Conservation (phyloP, 2,113 vertebrate genomes). For the Eonycteris spelaea region DNA sequence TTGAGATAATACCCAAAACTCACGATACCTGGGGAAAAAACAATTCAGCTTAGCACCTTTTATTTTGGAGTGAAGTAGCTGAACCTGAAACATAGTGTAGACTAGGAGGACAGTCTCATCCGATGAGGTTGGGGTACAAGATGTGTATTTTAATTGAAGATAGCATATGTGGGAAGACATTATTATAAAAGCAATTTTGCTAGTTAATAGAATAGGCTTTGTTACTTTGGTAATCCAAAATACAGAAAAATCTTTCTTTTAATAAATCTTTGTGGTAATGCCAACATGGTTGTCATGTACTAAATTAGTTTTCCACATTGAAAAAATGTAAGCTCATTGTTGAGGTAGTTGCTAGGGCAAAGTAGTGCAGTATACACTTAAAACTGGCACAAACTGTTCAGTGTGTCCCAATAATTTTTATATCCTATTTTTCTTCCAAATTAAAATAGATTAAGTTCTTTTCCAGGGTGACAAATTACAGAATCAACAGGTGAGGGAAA, state of each 20-base stretch:
- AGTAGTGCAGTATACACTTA: neutral
- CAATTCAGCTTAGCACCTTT: neutral
- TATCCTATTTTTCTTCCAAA: neutral
- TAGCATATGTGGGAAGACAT: neutral
- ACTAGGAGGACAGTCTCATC: neutral
- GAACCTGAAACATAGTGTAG: neutral
- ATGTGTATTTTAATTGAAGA: neutral
- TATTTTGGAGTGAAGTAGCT: neutral
- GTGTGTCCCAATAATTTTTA: neutral
- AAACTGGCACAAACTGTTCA: neutral
- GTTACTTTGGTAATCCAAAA: neutral
- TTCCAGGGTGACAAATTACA: slow-evolving; percentile 10
- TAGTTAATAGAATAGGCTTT: neutral
- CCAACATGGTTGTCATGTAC: neutral
- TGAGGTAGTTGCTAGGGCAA: slow-evolving; percentile 30
- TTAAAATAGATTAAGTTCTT: slow-evolving; percentile 38
- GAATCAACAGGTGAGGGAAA: slow-evolving; percentile 24
- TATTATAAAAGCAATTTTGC: neutral
- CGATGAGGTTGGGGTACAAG: neutral
- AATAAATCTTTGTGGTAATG: neutral
- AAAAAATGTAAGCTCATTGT: neutral
- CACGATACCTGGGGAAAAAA: neutral
- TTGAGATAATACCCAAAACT: neutral
- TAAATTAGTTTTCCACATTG: neutral
- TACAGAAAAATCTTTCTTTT: neutral